A percentile compares a stretch with the other conserved stretches of the same genome.
phyloP scores from a whole-genome alignment of 2,113 vertebrate genomes.

The Eulemur rufifrons region DNA sequence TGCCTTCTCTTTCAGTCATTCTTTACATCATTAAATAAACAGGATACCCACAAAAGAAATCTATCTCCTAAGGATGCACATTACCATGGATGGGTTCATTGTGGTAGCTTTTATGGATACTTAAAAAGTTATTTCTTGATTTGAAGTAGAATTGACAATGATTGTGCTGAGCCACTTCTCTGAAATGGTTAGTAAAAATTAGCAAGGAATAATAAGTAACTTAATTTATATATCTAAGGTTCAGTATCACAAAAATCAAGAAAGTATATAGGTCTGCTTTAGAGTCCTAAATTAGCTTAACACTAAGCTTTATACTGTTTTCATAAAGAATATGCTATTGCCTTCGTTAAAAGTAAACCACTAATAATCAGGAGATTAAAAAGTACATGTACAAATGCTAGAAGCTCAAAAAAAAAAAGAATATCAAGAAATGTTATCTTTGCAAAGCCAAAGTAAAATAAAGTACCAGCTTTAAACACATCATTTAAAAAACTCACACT shows the following conservation, averaged over 20 bases:
- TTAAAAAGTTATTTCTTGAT: slow-evolving; percentile 27
- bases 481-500: neutral
- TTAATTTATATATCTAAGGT: slow-evolving; percentile 4
- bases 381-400: neutral
- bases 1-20: neutral
- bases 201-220: neutral
- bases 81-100: neutral
- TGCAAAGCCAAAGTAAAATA: slow-evolving; percentile 1
- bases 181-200: neutral
- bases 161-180: neutral
- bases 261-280: neutral
- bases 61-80: neutral
- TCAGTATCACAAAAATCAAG: neutral
- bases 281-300: neutral
- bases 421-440: neutral
- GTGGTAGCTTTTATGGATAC: slow-evolving; percentile 8
- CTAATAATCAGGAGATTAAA: neutral
- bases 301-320: neutral
- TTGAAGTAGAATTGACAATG: slow-evolving; percentile 17
- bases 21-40: slow-evolving; percentile 15
- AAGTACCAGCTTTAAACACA: neutral
- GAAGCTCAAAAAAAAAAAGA: neutral
- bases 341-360: neutral
- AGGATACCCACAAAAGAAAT: neutral
- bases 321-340: neutral